A percentile compares a stretch with the other conserved stretches of the same genome.
phyloP scores from a whole-genome alignment of 2,113 vertebrate species.

The Hymenochirus boettgeri region DNA sequence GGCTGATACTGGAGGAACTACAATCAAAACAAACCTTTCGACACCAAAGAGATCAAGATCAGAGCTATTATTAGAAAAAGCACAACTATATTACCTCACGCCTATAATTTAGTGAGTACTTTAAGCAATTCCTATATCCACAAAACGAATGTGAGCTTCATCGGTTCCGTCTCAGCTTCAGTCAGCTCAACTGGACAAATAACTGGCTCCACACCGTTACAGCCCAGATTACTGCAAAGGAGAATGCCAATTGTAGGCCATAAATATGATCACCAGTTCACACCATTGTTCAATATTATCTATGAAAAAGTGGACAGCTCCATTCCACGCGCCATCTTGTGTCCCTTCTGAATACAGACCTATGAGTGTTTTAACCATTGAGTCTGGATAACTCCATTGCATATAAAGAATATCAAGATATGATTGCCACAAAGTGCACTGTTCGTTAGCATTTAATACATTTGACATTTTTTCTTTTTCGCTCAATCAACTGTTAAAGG shows the following conservation, averaged over 20 bases:
- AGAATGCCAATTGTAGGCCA: conserved; percentile 73
- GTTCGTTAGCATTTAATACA: conserved; percentile 86
- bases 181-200: conserved; percentile 84
- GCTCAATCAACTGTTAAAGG: no score
- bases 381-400: conserved; percentile 82
- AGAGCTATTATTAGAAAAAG: conserved; percentile 43
- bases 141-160: conserved; percentile 83
- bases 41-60: conserved; percentile 55
- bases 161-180: conserved; percentile 81
- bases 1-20: conserved; percentile 33
- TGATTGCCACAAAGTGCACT: conserved; percentile 90
- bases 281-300: conserved; percentile 89
- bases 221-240: conserved; percentile 92
- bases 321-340: conserved; percentile 79
- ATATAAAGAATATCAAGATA: conserved; percentile 90
- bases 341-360: conserved; percentile 86
- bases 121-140: conserved; percentile 60
- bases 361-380: conserved; percentile 82
- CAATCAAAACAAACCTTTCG: conserved; percentile 48
- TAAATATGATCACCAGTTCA: conserved; percentile 85
- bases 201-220: conserved; percentile 83
- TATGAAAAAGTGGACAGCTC: conserved; percentile 81
- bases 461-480: no score
- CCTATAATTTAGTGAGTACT: conserved; percentile 65
- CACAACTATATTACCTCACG: conserved; percentile 33